Percentiles rank a stretch among this genome's conserved stretches.
Conservation (phyloP, 2,888 invertebrate species). For the Notocelia uddmanniana region DNA sequence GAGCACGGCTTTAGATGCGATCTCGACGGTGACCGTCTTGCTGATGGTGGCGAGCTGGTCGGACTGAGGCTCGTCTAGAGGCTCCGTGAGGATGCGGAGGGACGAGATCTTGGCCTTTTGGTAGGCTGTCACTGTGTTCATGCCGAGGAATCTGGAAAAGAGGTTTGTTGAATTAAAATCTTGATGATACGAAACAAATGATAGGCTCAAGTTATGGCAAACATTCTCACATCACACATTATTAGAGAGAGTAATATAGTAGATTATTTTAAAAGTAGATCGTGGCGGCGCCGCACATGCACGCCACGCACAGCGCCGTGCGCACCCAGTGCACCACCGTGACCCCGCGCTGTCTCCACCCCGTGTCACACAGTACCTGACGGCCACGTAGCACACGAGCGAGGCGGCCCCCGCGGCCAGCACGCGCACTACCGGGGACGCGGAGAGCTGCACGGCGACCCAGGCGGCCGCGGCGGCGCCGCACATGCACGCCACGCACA, state of each 20-base stretch:
- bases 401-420: conserved; percentile 93
- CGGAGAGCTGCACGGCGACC: conserved; percentile 92
- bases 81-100: conserved; percentile 88
- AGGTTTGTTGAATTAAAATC: too few relatives aligned
- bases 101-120: conserved; percentile 96
- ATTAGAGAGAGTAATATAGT: too few relatives aligned
- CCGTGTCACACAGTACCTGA: conserved; percentile 87
- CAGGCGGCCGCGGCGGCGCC: conserved; percentile 92
- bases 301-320: conserved; percentile 91
- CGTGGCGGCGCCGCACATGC: conserved; percentile 92
- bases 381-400: conserved; percentile 93
- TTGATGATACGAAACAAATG: too few relatives aligned
- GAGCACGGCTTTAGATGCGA: conserved; percentile 74
- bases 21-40: conserved; percentile 81
- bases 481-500: conserved; percentile 92
- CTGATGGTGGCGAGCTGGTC: conserved; percentile 79
- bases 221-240: too few relatives aligned
- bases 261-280: too few relatives aligned
- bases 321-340: conserved; percentile 94
- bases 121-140: conserved; percentile 95
- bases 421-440: conserved; percentile 91
- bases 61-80: conserved; percentile 51
- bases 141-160: conserved; percentile 90
- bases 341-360: conserved; percentile 93
- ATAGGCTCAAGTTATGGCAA: too few relatives aligned